Evolutionary conservation across 1,140 invertebrate species (phyloP), one percentile per base, ranked within the genome.

Genomic region (Drosophila tropicalis): DNA sequence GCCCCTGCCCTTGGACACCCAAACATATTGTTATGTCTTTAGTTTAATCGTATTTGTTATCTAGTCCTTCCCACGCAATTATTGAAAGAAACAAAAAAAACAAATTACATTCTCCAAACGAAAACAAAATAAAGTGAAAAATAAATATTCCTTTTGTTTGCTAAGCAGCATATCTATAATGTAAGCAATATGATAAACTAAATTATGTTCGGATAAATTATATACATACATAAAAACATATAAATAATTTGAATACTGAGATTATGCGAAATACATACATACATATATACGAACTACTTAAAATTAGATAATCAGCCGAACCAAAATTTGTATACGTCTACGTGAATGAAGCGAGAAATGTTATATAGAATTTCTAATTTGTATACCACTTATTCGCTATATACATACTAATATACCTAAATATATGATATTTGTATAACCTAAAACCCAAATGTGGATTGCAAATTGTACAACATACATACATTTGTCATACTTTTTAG

Each of bases 271-370:
- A 41, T 19, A 56, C 34, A 73, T 47, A 44, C n/a, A 44, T 34
- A 34, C 32, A 36, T 10, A 10, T 36, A 47, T 13, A 44, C 9
- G 5, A 41, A 39, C 2, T 39, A 39, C 36, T 39, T 51, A 22
- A 9, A 51, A 51, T 51, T 51, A 51, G 44, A 51, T 51, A 56
- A 56, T 5, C 57, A 75, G 70, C 34, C 67, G 19, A 61, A 70
- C 58, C 73, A 69, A 76, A 76, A 76, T 69, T 58, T 70, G 73
- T 76, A 76, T 76, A 76, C 73, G 73, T 51, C 44, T 51, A 51
- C 17, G 44, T 47, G 15, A 47, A 9, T 47, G 15, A 47, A 9
- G 44, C 44, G 44, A 22, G 17, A 51, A 22, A 51, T 22, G 9
- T 47, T 51, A 51, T 51, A 51, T 51, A 51, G 17, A 51, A 51